These are phyloP conservation scores for Megaptera novaeangliae DNA, from an alignment of 2,113 vertebrate genomes.

Conservation along the genomic window DNA sequence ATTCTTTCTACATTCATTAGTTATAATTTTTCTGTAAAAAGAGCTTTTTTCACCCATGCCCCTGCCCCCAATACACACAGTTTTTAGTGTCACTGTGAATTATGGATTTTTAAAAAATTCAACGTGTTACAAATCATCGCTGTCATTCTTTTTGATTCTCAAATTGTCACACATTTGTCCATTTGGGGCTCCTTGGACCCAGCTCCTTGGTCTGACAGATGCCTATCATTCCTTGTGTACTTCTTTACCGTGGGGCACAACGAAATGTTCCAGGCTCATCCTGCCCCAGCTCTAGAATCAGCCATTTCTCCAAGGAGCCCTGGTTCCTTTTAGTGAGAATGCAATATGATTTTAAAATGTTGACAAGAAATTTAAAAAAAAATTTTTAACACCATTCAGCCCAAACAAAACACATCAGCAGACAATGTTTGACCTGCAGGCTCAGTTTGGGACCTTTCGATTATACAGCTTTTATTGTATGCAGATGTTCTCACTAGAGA, in stretches of 20 bases:
- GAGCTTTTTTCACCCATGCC: neutral
- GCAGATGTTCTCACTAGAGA: neutral
- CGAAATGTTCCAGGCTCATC: neutral
- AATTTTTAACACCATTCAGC: neutral
- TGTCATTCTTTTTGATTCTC: neutral
- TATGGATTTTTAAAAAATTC: neutral
- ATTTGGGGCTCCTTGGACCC: neutral
- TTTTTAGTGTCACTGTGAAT: neutral
- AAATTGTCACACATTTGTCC: neutral
- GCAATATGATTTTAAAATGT: conserved; percentile 6
- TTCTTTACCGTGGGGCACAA: neutral
- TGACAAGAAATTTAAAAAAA: neutral
- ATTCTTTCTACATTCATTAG: neutral
- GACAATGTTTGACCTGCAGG: neutral
- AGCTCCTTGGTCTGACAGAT: neutral
- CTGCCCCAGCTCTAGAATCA: neutral
- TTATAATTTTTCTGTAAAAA: neutral
- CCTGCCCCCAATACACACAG: too few relatives aligned
- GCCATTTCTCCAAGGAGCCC: neutral
- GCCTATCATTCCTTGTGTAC: neutral
- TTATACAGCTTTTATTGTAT: neutral
- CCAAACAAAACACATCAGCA: neutral
- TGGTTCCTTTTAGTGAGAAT: neutral
- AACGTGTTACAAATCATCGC: neutral
- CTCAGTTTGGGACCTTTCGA: neutral